phyloP scores from a whole-genome alignment of 1,140 invertebrate species.

The Drosophila nebulosa region DNA sequence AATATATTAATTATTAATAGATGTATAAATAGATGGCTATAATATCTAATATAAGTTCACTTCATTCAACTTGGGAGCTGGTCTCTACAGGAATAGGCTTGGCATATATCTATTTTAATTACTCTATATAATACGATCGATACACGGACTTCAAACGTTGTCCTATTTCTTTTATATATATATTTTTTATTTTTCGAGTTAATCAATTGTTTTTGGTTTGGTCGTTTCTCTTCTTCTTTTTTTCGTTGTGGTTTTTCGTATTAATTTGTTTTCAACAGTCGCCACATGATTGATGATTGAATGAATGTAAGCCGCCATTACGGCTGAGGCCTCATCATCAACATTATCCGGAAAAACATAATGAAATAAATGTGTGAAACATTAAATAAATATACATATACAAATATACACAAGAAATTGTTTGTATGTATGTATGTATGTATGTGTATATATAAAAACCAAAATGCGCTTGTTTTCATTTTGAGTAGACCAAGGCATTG shows the following conservation, averaged over 20 bases:
- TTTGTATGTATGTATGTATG: not conserved
- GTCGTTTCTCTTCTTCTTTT: too few species aligned
- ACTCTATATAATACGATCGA: not conserved
- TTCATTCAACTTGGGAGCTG: constrained; percentile 30
- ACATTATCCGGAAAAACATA: constrained; percentile 38
- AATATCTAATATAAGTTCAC: constrained; percentile 6
- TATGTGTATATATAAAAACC: not conserved
- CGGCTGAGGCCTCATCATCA: constrained; percentile 36
- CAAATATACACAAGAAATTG: not conserved
- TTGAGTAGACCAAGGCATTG: not conserved
- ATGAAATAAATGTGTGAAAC: constrained; percentile 71
- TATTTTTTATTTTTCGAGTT: too few species aligned
- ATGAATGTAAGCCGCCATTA: constrained; percentile 2
- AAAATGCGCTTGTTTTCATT: constrained; percentile 43
- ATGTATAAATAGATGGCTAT: constrained; percentile 21
- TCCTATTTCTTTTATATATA: not conserved
- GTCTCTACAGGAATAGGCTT: constrained; percentile 11
- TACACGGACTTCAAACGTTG: not conserved
- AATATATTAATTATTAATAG: constrained; percentile 6
- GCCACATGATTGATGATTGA: constrained; percentile 53
- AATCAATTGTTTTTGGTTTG: too few species aligned
- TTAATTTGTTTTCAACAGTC: constrained; percentile 2
- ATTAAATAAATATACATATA: constrained; percentile 32
- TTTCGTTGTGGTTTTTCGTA: not conserved
- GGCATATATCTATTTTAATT: not conserved